A percentile compares a stretch with the other conserved stretches of the same genome.
These are phyloP conservation scores for Coenonympha arcania DNA, from an alignment of 2,888 invertebrate genomes.

Conservation along the genomic window DNA sequence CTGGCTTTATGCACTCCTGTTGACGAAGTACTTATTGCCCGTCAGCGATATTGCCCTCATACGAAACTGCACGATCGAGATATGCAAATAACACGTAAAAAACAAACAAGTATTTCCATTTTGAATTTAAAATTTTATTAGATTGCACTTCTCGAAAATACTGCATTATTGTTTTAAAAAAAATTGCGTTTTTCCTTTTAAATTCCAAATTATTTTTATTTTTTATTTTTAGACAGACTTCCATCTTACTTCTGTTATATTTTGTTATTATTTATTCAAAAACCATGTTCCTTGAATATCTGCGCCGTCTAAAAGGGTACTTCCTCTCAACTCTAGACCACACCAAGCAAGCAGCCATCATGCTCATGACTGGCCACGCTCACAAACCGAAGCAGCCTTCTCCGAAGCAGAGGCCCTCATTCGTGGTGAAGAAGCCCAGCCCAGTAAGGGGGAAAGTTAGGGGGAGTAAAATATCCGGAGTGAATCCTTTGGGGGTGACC, in stretches of 20 bases:
- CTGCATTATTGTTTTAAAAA: too few relatives aligned
- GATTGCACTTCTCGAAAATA: neutral
- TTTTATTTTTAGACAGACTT: too few relatives aligned
- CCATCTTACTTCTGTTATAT: too few relatives aligned
- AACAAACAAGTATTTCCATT: neutral
- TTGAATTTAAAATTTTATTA: neutral
- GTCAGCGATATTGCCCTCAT: neutral
- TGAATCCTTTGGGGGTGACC: neutral
- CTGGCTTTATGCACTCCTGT: too few relatives aligned
- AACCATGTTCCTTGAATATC: neutral
- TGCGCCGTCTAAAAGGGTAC: constrained; percentile 8
- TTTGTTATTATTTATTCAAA: neutral
- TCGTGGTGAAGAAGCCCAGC: neutral
- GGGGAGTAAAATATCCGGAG: neutral
- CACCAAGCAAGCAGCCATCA: constrained; percentile 64
- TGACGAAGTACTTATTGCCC: too few relatives aligned
- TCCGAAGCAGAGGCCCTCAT: neutral
- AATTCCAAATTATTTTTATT: neutral
- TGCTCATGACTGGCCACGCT: constrained; percentile 62
- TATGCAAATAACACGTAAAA: neutral
- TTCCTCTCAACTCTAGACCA: constrained; percentile 43
- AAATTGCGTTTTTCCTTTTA: neutral
- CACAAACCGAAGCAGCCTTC: constrained; percentile 33
- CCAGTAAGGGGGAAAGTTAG: neutral
- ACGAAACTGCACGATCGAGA: neutral